Evolutionary conservation across 2,113 vertebrate genomes (phyloP).

Genomic region (Carassius carassius): DNA sequence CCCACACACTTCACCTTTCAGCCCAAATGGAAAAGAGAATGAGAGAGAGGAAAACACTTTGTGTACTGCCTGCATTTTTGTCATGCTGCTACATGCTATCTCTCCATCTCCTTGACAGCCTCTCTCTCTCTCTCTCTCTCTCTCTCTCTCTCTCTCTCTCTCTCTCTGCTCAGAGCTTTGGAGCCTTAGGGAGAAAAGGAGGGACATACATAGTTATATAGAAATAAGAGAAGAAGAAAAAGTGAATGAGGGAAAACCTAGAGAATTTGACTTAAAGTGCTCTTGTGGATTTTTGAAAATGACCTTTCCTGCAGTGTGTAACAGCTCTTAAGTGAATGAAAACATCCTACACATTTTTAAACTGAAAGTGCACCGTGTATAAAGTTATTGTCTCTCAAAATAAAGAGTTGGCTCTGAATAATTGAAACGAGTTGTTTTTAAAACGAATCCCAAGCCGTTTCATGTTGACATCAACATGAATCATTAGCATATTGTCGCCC

Average conservation of each 20-base stretch:
- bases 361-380: no score
- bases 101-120: conserved; percentile 49
- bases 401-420: no score
- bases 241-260: neutral
- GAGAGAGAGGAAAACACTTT: conserved; percentile 60
- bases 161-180: conserved; percentile 30
- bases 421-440: no score
- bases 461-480: no score
- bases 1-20: conserved; percentile 35
- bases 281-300: no score
- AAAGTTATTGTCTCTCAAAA: no score
- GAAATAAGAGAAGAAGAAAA: neutral
- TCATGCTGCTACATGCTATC: conserved; percentile 78
- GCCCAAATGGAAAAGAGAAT: conserved; percentile 11
- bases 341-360: no score
- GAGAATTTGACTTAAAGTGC: neutral
- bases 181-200: conserved; percentile 12
- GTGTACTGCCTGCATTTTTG: conserved; percentile 74
- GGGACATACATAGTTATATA: conserved; percentile 16
- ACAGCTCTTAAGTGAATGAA: no score
- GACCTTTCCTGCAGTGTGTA: no score
- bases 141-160: neutral
- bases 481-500: no score
- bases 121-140: conserved; percentile 30
- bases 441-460: no score